Base-by-base conservation (phyloP, 2,888 invertebrate species). In the Notocelia uddmanniana region DNA sequence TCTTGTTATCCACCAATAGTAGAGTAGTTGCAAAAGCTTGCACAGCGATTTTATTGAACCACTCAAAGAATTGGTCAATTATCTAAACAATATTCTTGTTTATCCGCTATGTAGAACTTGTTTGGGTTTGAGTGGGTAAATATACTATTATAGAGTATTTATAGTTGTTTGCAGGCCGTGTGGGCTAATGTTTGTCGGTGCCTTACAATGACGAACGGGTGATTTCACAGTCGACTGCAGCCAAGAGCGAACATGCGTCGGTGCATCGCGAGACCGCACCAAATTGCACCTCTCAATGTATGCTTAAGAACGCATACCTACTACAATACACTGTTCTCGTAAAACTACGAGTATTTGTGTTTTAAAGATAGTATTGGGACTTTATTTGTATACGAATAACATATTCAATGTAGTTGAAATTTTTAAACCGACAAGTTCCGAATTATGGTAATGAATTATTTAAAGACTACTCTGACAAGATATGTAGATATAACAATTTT, bases 141-240 rank as follows among this genome's bases (percentile, higher is more conserved):
- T 80, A 80, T 75, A 69, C 81, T 83, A 85, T 84, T 84, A 81
- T 76, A 73, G 74, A 76, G 73, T 76, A 76, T 75, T 69, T 70
- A 68, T 37, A 69, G 18, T 45, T 26, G 66, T 41, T 73, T 71
- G 73, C 69, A 50, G 45, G 66, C 74, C 73, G 77, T 77, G 75
- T 75, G 76, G 77, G 75, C 76, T 64, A 77, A n/a, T 81, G 83
- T 86, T 89, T 90, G 90, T 90, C 92, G 91, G 92, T 82, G 75
- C 80, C 58, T 73, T 67, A 84, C 82, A 84, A 85, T 82, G 76
- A 79, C 78, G 80, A 84, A 85, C 84, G 88, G 87, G 84, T 91
- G 88, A 92, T 92, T 92, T 89, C 86, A 90, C 89, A 89, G 83
- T 85, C 85, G 85, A 90, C 85, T 89, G 88, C 85, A 52, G 82